Conservation (phyloP, 2,888 invertebrate species). For the Leptogaster cylindrica region DNA sequence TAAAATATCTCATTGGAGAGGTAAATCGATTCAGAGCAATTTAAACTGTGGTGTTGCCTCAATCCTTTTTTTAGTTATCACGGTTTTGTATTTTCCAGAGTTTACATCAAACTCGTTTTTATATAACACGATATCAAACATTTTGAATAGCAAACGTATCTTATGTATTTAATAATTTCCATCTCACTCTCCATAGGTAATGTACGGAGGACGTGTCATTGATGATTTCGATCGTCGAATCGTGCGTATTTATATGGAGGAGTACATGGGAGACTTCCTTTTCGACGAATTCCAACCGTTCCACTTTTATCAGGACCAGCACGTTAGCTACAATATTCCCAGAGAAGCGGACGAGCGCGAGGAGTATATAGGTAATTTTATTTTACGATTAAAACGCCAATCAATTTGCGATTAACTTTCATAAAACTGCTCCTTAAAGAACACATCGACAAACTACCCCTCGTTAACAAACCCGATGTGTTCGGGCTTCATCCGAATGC, state of each 20-base stretch:
- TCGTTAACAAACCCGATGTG: slow-evolving; percentile 87
- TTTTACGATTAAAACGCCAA: neutral
- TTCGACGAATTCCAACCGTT: slow-evolving; percentile 91
- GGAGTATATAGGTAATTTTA: slow-evolving; percentile 71
- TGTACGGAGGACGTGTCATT: slow-evolving; percentile 94
- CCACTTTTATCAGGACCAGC: slow-evolving; percentile 80
- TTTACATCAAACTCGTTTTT: neutral
- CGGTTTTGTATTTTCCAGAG: too few species aligned
- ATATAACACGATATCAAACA: too few species aligned
- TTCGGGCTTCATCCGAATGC: slow-evolving; percentile 95
- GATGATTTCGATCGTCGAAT: slow-evolving; percentile 90
- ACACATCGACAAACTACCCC: slow-evolving; percentile 79
- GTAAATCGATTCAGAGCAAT: slow-evolving; percentile 60
- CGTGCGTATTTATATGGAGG: slow-evolving; percentile 87
- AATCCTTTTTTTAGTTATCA: too few species aligned
- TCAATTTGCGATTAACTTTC: neutral
- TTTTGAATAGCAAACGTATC: too few species aligned
- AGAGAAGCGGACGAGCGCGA: slow-evolving; percentile 68
- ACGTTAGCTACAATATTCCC: slow-evolving; percentile 82
- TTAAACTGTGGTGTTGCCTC: too few species aligned
- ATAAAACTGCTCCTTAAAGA: slow-evolving; percentile 62
- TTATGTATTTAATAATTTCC: neutral
- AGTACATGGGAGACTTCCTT: slow-evolving; percentile 93
- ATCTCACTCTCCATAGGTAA: slow-evolving; percentile 68
- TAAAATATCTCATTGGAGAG: slow-evolving; percentile 92